Percentiles rank a stretch among this genome's conserved stretches.
These are phyloP conservation scores for Drosophila diplacantha DNA, from an alignment of 2,888 invertebrate genomes.

Conservation along the genomic window DNA sequence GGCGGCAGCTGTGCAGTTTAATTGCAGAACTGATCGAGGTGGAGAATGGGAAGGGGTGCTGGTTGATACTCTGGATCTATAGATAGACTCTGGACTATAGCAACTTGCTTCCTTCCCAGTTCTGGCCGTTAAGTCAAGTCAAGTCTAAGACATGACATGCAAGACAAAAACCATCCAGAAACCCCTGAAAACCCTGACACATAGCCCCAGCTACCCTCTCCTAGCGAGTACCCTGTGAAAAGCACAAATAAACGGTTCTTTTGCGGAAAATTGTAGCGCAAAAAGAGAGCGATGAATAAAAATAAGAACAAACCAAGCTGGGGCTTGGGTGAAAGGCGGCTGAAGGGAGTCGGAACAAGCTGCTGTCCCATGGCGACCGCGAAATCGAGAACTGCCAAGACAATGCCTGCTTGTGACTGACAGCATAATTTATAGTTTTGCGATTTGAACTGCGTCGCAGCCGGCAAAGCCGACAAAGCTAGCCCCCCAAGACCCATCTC, in stretches of 20 bases:
- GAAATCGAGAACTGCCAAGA: conserved; percentile 52
- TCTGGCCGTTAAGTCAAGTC: not conserved
- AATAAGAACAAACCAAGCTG: conserved; percentile 1
- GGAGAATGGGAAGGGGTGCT: no score
- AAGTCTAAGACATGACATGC: not conserved
- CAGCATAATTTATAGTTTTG: conserved; percentile 60
- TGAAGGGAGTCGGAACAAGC: not conserved
- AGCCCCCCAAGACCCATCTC: conserved; percentile 15
- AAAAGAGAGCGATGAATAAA: conserved; percentile 11
- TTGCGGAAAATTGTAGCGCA: conserved; percentile 40
- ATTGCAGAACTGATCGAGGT: conserved; percentile 30
- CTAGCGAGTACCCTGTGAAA: conserved; percentile 10
- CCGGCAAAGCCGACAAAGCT: conserved; percentile 31
- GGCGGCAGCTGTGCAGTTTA: conserved; percentile 47
- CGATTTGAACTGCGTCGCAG: conserved; percentile 35
- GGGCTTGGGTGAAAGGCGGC: not conserved
- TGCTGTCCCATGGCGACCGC: conserved; percentile 37
- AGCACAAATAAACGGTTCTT: conserved; percentile 45
- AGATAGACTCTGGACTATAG: not conserved
- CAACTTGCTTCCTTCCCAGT: not conserved
- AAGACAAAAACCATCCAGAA: no score
- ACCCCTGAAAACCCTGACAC: no score
- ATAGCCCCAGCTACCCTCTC: not conserved
- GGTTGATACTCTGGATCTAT: conserved; percentile 10
- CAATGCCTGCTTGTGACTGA: conserved; percentile 58